A percentile compares a stretch with the other conserved stretches of the same genome.
These are phyloP conservation scores for Mastomys coucha DNA, from an alignment of 2,113 vertebrate species.

Conservation along the genomic window DNA sequence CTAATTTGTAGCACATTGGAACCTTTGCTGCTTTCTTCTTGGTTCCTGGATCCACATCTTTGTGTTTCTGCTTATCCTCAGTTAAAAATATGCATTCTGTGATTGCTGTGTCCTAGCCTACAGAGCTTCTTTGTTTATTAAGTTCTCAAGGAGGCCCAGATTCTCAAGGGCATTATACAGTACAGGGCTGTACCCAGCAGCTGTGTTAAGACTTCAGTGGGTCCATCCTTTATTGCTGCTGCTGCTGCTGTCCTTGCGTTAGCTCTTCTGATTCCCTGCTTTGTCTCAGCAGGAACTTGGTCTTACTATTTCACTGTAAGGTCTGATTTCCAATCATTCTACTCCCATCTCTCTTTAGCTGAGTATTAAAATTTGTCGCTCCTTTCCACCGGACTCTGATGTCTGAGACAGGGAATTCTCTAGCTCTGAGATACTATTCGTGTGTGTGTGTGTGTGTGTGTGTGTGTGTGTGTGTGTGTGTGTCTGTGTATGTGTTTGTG, in stretches of 20 bases:
- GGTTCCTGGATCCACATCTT: neutral
- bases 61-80: constrained; percentile 3
- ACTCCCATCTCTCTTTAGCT: too few species aligned
- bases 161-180: neutral
- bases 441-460: neutral
- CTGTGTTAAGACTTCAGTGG: neutral
- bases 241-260: too few species aligned
- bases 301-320: neutral
- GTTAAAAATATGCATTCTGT: neutral
- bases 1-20: neutral
- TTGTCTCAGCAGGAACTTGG: neutral
- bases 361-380: neutral
- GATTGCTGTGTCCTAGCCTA: neutral
- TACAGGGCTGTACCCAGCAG: neutral
- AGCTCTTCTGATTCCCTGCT: neutral
- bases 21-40: neutral
- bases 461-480: neutral
- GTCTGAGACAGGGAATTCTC: neutral
- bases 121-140: neutral
- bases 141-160: neutral
- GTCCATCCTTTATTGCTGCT: neutral
- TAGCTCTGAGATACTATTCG: neutral
- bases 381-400: neutral
- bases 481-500: too few species aligned
- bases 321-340: neutral